Conservation (phyloP, 2,113 vertebrate species). For the Crotalus viridis region DNA sequence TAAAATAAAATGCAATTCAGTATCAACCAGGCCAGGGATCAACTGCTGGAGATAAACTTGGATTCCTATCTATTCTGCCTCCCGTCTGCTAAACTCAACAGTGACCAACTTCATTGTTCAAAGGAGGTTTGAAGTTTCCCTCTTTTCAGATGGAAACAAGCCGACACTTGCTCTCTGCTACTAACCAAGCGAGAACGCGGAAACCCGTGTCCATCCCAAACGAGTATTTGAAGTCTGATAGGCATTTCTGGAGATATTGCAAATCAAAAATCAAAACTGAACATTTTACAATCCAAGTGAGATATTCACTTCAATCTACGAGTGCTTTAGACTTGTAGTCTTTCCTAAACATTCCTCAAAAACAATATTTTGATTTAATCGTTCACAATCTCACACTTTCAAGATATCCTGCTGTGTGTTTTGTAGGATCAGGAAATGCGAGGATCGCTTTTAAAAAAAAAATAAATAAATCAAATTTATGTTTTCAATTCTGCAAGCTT, state of each 20-base stretch:
- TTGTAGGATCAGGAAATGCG: neutral
- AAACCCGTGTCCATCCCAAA: neutral
- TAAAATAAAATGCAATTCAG: constrained; percentile 6
- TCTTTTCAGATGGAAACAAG: neutral
- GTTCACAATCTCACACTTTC: neutral
- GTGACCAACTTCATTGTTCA: neutral
- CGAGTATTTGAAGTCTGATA: neutral
- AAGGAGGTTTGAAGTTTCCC: neutral
- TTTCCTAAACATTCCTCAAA: neutral
- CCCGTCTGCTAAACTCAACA: neutral
- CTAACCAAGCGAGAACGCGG: neutral
- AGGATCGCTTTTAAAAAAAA: neutral
- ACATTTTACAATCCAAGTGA: neutral
- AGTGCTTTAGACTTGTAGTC: neutral
- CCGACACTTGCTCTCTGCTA: neutral
- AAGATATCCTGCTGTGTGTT: neutral
- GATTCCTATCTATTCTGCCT: neutral
- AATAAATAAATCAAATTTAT: neutral
- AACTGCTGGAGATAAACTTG: neutral
- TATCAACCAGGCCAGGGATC: neutral
- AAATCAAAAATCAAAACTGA: neutral
- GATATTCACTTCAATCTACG: too few species aligned
- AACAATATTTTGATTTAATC: neutral
- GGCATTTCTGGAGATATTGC: neutral
- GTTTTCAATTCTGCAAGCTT: neutral